Evolutionary conservation across 2,113 vertebrate genomes (phyloP), one percentile per base, ranked within the genome.

Genomic region (Cebus imitator): DNA sequence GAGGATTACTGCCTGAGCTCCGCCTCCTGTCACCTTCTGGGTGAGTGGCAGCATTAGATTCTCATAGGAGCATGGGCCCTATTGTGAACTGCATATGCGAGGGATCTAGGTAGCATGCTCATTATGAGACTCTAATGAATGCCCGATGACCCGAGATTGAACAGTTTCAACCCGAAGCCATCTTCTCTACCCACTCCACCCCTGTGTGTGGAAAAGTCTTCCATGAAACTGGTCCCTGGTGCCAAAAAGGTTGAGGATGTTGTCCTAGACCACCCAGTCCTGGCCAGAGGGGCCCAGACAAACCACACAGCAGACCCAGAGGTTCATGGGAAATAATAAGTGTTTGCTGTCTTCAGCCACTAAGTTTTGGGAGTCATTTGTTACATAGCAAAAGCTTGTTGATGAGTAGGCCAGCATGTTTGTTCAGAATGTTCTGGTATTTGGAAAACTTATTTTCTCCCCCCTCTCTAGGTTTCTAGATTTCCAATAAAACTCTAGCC

Each of bases 401-500:
- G 87, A 52, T 66, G 75, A 86, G 14, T 12, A 35, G 90, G 13
- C 37, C 48, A 43, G 17, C 30, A 23, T 4, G 37, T 94, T 37
- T 45, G 82, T 35, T 45, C 61, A 76, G 83, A 91, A 72, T 48
- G 73, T 86, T 83, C 82, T 57, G 37, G 83, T 72, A 66, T 95
- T 91, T 97, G 55, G 80, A 30, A 72, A 84, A 91, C 30, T 70
- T 43, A 66, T 45, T 93, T 97, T 92, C 61, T 66, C 57, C 6
- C n/a, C 25, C 57, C 20, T 50, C 32, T 57, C 68, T 20, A 72
- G 73, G 70, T 95, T 92, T 95, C 84, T 89, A 87, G 73, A 52
- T 95, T 95, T 96, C 90, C 84, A 87, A 73, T 95, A 96, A 97
- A 96, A 93, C 25, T 57, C 27, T 82, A 40, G 68, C n/a, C 57